Base-by-base conservation (phyloP, 2,888 invertebrate species). In the Ornithoptera priamus region DNA sequence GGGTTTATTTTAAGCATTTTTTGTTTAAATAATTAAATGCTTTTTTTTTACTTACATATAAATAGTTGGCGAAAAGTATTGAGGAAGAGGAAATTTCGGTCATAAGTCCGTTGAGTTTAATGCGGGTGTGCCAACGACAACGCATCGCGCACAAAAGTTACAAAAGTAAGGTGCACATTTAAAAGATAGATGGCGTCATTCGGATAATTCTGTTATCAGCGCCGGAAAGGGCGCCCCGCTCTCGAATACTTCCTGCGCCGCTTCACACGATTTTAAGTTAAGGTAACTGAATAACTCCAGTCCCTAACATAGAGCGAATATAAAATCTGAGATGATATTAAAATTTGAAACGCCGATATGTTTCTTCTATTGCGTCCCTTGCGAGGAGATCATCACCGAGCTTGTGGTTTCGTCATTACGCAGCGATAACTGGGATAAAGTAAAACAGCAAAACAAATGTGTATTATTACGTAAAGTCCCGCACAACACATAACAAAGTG, bases 131-230 rank as follows among this genome's bases (percentile, higher is more conserved):
- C 62, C 62, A 62, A 61, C 59, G 70, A 74, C 74, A 77, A 77
- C 74, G 73, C 76, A 77, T 77, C 74, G 76, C 74, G 74, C 71
- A 75, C 75, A 72, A 73, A 72, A 85, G 86, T 88, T 90, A 91
- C 83, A 81, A 90, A 91, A 88, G 87, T 89, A 92, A 92, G 89
- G 91, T 90, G 88, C 90, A 92, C 92, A 92, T 94, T 94, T 93
- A 94, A 93, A 94, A 94, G 94, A 94, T 90, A 93, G 93, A 94
- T 94, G 91, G 93, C 89, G 90, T 93, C 90, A 93, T 94, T 94
- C 89, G 93, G 93, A 93, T 94, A 94, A 94, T 94, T 94, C 94
- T 93, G 93, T 94, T 94, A 94, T 94, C 94, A 93, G 89, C 89
- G 85, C 85, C 53, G 78, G 85, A 85, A 89, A 91, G 90, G 89